Base-by-base conservation (phyloP, 1,140 invertebrate genomes). In the Pseudobourletiella spinata region DNA sequence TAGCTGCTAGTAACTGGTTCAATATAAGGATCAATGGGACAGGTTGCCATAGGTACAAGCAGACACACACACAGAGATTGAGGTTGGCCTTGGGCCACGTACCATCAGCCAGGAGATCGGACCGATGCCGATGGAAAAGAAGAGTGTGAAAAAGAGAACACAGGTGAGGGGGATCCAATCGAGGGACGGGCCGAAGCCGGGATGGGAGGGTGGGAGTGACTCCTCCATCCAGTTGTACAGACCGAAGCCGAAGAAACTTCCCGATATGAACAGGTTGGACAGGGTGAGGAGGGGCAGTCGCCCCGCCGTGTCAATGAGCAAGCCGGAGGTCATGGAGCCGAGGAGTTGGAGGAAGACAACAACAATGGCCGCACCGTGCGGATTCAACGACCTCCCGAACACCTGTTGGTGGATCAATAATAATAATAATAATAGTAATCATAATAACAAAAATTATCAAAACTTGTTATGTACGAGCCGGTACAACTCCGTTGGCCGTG, bases 81-180 rank as follows among this genome's bases (percentile, higher is more conserved):
- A n/a, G n/a, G n/a, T n/a, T n/a, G n/a, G n/a, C n/a, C n/a, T n/a
- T n/a, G n/a, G n/a, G n/a, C n/a, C n/a, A n/a, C n/a, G n/a, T 52
- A 61, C 65, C 59, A 92, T 80, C 61, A 93, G 78, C 81, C 87
- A 88, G 22, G 89, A 90, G 73, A 93, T 91, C 42, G 91, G 90
- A 73, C 88, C 89, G 72, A 91, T 91, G 28, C 91, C 91, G 62
- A 93, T 77, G 1, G 88, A 86, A 74, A 92, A 91, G 20, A 87
- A 87, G 3, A 88, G 83, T 1, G 87, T 88, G 73, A 89, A 88
- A 43, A 88, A 83, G 48, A 89, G 75, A 11, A 88, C 87, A 75
- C 87, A 89, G n/a, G 86, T 78, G 35, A 89, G 72, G 11, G 87
- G 86, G 65, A 89, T 87, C 87, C 87, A 89, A 72, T 89, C 85